Evolutionary conservation across 1,140 invertebrate genomes (phyloP), one percentile per base, ranked within the genome.

Genomic region (Bombus picipes): DNA sequence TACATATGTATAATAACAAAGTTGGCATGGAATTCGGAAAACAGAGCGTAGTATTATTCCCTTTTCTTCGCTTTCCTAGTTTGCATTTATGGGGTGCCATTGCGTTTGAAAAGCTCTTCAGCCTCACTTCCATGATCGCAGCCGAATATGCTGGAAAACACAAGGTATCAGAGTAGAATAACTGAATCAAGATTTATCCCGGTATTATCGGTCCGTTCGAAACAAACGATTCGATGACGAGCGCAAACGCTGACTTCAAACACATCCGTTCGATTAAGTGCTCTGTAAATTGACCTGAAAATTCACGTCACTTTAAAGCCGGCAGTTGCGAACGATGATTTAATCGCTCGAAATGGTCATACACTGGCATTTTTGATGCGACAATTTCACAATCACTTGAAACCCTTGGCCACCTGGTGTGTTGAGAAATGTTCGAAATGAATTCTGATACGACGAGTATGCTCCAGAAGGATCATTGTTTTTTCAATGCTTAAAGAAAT

Each of bases 221-320:
- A 70, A 74, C 76, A 77, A 85, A 86, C 34, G 74, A 57, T 88
- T 81, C 80, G 18, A 88, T 88, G 84, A 75, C 62, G 62, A 71
- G 70, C 47, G 68, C 59, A 88, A 88, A 81, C 83, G 88, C 76
- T 62, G 77, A 81, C 34, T 86, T 70, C 75, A 80, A 78, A 87
- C 76, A 74, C 78, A 71, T 34, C 71, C 76, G 70, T 66, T 41
- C 84, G 79, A 83, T 87, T 79, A 89, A 89, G 81, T 83, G 80
- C 88, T 89, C 47, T 89, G 85, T 87, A 89, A 89, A 89, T 87
- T 81, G 84, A 81, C 76, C 77, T 84, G 81, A 79, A 89, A 89
- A 84, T 89, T 68, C 73, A 74, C 66, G 80, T 83, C 87, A 79
- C 71, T 87, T 89, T 71, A 39, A 57, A 79, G 76, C 43, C 43